Evolutionary conservation across 2,888 invertebrate species (phyloP).

Genomic region (Tetheella fluctuosa): DNA sequence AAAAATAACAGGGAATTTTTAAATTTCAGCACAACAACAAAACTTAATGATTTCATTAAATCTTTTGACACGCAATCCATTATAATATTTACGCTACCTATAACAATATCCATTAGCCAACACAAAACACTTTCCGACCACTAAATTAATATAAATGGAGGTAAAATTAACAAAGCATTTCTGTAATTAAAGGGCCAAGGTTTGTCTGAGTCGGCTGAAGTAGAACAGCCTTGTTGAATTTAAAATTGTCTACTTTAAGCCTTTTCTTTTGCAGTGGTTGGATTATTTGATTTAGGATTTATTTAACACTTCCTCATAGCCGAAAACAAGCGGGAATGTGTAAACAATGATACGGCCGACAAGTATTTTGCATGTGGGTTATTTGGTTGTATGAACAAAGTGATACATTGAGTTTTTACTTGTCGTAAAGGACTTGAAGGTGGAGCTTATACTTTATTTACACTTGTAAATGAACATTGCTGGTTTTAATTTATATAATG

Average conservation of each 20-base stretch:
- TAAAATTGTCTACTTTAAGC: neutral
- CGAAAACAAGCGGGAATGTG: neutral
- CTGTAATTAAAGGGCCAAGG: conserved; percentile 36
- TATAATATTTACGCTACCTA: conserved; percentile 9
- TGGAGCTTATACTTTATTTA: too few species aligned
- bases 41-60: neutral
- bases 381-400: neutral
- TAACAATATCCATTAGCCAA: conserved; percentile 32
- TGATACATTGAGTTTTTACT: too few species aligned
- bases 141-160: conserved; percentile 51
- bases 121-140: conserved; percentile 31
- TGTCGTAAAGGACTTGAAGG: too few species aligned
- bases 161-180: conserved; percentile 18
- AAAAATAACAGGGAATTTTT: too few species aligned
- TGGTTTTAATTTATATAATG: too few species aligned
- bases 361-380: neutral
- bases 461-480: too few species aligned
- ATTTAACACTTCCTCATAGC: neutral
- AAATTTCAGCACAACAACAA: too few species aligned
- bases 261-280: neutral
- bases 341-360: neutral
- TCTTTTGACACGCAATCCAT: conserved; percentile 16
- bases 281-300: neutral
- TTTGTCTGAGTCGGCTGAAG: conserved; percentile 11
- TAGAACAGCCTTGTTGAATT: neutral